Evolutionary conservation across 2,797 vertebrate genomes (phyloP).

Genomic region (Sebastolobus alascanus): DNA sequence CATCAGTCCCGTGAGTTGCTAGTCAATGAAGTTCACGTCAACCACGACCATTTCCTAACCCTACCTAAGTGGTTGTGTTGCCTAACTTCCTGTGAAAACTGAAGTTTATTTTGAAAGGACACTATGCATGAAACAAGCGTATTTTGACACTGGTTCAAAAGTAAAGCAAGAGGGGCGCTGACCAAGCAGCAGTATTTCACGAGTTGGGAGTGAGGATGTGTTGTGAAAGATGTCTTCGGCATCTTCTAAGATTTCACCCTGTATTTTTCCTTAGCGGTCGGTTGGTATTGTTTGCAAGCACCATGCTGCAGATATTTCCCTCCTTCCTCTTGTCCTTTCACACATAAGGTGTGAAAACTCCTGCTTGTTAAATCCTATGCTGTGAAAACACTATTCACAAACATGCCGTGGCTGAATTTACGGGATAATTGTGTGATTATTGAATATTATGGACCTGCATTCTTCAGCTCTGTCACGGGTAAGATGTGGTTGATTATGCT

Average conservation of each 20-base stretch:
- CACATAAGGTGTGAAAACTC: constrained; percentile 6
- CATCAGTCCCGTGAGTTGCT: too few species aligned
- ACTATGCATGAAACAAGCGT: too few species aligned
- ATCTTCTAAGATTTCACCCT: neutral
- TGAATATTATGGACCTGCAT: neutral
- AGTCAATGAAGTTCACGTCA: too few species aligned
- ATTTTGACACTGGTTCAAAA: too few species aligned
- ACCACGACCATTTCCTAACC: too few species aligned
- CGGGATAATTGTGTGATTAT: neutral
- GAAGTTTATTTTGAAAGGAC: too few species aligned
- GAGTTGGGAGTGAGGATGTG: too few species aligned
- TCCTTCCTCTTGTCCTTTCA: neutral
- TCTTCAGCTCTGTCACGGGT: neutral
- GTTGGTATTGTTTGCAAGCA: neutral
- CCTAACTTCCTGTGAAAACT: too few species aligned
- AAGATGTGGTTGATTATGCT: neutral
- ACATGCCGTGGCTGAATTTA: neutral
- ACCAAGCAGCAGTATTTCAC: too few species aligned
- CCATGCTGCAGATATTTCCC: neutral
- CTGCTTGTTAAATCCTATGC: neutral
- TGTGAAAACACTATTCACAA: constrained; percentile 9
- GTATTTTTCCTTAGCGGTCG: neutral
- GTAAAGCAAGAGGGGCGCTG: too few species aligned
- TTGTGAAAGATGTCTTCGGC: neutral
- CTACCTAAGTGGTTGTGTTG: too few species aligned